Conservation (phyloP, 2,888 invertebrate genomes). For the Cantharis lateralis region DNA sequence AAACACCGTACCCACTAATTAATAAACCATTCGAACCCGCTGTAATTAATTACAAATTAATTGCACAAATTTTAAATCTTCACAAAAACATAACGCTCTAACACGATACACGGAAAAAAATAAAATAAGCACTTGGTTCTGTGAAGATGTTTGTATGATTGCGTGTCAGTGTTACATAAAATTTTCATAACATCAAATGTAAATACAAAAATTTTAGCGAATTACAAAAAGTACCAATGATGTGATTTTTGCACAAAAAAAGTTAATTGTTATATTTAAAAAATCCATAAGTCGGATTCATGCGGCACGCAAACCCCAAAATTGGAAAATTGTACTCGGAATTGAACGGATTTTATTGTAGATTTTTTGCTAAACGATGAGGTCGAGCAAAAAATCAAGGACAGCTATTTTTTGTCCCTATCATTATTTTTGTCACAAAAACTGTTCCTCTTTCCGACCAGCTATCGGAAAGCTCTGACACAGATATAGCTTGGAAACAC, state of each 20-base stretch:
- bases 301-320: neutral
- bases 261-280: neutral
- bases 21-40: neutral
- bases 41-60: neutral
- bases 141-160: neutral
- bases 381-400: neutral
- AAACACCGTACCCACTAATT: neutral
- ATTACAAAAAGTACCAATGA: neutral
- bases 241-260: neutral
- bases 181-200: neutral
- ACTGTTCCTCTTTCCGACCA: neutral
- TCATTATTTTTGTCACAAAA: neutral
- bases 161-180: neutral
- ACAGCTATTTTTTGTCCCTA: neutral
- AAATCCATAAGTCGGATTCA: neutral
- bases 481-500: neutral
- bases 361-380: neutral
- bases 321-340: neutral
- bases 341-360: neutral
- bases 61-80: neutral
- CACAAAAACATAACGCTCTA: neutral
- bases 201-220: neutral
- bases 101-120: neutral
- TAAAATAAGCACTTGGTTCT: neutral
- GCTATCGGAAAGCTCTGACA: neutral